Base-by-base conservation (phyloP, 2,113 vertebrate genomes). In the Cochlearius cochlearius region DNA sequence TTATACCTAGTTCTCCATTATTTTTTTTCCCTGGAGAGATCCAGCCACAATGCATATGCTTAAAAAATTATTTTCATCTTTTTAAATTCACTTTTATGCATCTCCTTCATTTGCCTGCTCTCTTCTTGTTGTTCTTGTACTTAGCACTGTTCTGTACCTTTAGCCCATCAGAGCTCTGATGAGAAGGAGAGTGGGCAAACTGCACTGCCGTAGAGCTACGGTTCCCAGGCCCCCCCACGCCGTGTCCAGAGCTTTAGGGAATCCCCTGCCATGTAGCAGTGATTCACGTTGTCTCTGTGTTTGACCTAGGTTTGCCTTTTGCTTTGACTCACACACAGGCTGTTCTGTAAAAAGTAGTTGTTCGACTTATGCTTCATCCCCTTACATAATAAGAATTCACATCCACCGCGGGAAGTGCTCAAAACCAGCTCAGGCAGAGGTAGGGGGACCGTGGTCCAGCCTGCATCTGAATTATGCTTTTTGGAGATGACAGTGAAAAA, bases 241-340 rank as follows among this genome's bases (percentile, higher is more conserved):
- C 0, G 6, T 36, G 38, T 32, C 22, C 3, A 1, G 26, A 67
- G 56, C 56, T 56, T 59, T 17, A 55, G 30, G 66, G 66, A 72
- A 69, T 50, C 5, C n/a, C 29, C 15, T 55, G 55, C 12, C 18
- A 19, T 34, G n/a, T 5, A 63, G 32, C 38, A 43, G 12, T 39
- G 41, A 75, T 73, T 74, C 1, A 0, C 0, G 0, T 39, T 68
- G 9, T 47, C 64, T 63, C 64, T 74, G n/a, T 5, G 1, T 68
- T 67, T 59, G 34, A 56, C 62, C 43, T 25, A 22, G 23, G 34
- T 63, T 85, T 85, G 38, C 29, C 41, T 86, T 83, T 63, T 2
- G 0, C 15, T 9, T 62, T 77, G 53, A 60, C 30, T 60, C 19
- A 21, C n/a, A n/a, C 22, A 26, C 25, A 36, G 19, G 12, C 47